phyloP scores from a whole-genome alignment of 1,140 invertebrate species.

The Anastatus disparis region DNA sequence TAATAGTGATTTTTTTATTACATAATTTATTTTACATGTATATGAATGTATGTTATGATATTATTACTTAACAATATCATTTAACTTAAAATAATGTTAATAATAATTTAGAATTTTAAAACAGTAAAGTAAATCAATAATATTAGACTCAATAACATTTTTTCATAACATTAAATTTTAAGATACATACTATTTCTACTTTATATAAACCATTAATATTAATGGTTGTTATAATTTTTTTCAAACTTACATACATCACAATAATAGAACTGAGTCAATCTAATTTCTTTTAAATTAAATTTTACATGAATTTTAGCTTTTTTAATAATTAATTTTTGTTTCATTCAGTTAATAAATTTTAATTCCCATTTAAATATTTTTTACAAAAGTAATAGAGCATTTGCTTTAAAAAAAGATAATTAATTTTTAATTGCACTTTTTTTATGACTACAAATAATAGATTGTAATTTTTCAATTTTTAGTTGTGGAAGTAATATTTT shows the following conservation, averaged over 20 bases:
- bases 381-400: background rate
- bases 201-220: constrained; percentile 20
- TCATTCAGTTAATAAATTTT: background rate
- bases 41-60: constrained; percentile 22
- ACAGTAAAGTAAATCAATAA: constrained; percentile 25
- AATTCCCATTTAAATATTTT: constrained; percentile 27
- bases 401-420: background rate
- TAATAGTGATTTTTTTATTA: constrained; percentile 4
- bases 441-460: background rate
- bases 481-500: background rate
- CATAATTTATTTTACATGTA: constrained; percentile 13
- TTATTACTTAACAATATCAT: constrained; percentile 13
- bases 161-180: constrained; percentile 14
- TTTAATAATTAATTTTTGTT: constrained; percentile 3
- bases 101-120: constrained; percentile 33
- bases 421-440: constrained; percentile 9
- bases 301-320: constrained; percentile 17
- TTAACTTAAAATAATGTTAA: background rate
- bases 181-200: no score
- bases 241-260: constrained; percentile 32
- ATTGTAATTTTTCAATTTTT: background rate
- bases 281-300: constrained; percentile 22
- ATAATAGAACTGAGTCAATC: constrained; percentile 24
- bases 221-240: constrained; percentile 1
- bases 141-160: constrained; percentile 30